Evolutionary conservation across 1,140 invertebrate species (phyloP), one percentile per base, ranked within the genome.

Genomic region (Dendroctonus ponderosae): DNA sequence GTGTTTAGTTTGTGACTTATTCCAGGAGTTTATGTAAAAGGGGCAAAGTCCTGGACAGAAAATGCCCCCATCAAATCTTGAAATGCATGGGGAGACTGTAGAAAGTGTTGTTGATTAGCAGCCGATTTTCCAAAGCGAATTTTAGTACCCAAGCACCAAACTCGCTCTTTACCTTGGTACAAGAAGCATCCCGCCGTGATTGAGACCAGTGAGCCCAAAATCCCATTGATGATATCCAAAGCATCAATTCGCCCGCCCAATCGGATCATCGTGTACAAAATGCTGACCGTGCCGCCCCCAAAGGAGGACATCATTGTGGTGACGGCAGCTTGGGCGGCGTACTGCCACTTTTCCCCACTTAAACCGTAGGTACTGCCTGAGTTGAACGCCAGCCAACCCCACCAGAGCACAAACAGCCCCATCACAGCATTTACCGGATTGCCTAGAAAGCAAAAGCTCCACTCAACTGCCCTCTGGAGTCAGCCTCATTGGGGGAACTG

Each of bases 361-460:
- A 91, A 85, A 15, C 90, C 90, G 73, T 91, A 91, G 48, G 90
- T 91, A 70, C 89, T 91, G n/a, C 93, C 93, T 54, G 92, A 94
- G 79, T 97, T 97, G 74, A 96, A 97, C 3, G 92, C 93, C 44
- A 96, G 79, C 93, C 94, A 96, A 0, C 93, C 93, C 91, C 93
- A 96, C 94, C 94, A 97, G 5, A 97, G 80, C 38, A 97, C 94
- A 75, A 96, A 96, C 0, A 94, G 85, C 0, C 94, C 95, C 84
- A 97, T 88, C 38, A 94, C 87, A 6, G 93, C 91, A 75, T 95
- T 96, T 0, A 94, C 93, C 0, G 94, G 93, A 75, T 89, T 91
- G 0, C 93, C 66, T 68, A 14, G 26, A 26, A 26, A 26, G 3
- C 26, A 26, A n/a, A 66, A 53, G 6, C 12, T 12, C 37, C 8